Conservation (phyloP, 2,113 vertebrate species). For the Zosterops pallidus region DNA sequence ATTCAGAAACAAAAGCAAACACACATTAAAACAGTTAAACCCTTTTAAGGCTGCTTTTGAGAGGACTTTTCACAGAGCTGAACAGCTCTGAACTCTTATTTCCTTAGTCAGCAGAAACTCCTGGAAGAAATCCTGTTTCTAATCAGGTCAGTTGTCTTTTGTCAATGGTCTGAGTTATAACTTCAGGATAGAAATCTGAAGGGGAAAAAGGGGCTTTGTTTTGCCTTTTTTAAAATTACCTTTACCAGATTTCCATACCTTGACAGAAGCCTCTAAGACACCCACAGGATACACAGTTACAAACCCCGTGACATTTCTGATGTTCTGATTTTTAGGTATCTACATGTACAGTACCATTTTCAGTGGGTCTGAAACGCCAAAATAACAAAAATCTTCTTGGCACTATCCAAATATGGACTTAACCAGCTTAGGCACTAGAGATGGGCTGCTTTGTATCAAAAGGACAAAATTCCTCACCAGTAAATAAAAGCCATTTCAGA, state of each 20-base stretch:
- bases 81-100: background rate
- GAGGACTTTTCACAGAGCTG: background rate
- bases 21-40: background rate
- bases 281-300: background rate
- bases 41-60: background rate
- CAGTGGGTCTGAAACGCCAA: background rate
- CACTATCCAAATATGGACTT: background rate
- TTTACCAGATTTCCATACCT: background rate
- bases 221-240: background rate
- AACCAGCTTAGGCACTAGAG: background rate
- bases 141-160: background rate
- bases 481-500: background rate
- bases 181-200: background rate
- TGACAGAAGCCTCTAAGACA: background rate
- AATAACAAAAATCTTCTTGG: background rate
- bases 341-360: background rate
- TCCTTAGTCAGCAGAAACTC: background rate
- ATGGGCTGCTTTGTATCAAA: background rate
- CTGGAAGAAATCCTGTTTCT: background rate
- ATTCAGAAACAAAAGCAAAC: background rate
- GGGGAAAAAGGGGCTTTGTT: accelerated
- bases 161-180: background rate
- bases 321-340: background rate
- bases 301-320: background rate
- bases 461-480: background rate